A percentile compares a stretch with the other conserved stretches of the same genome.
These are phyloP conservation scores for Thermophis baileyi DNA, from an alignment of 2,113 vertebrate genomes.

Conservation along the genomic window DNA sequence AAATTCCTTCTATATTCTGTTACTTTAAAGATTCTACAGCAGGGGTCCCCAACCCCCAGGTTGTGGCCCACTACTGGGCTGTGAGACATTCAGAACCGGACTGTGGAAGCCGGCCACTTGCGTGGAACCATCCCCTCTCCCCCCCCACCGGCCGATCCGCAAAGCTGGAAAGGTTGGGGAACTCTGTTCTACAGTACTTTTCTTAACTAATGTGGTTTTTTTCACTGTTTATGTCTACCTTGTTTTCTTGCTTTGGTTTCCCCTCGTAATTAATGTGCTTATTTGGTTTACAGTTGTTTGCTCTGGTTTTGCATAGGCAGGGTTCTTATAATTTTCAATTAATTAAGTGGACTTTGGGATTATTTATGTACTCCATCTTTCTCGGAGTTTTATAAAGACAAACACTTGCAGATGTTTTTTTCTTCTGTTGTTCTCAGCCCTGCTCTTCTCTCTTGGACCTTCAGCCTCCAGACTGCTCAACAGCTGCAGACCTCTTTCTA, in stretches of 20 bases:
- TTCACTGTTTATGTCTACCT: not conserved
- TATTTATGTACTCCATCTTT: not conserved
- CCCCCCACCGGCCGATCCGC: accelerated
- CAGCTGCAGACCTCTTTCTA: not conserved
- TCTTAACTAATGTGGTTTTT: not conserved
- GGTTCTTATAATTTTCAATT: not conserved
- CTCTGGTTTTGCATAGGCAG: not conserved
- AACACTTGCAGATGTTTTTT: not conserved
- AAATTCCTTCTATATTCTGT: not conserved
- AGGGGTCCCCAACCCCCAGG: not conserved
- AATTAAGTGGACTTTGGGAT: not conserved
- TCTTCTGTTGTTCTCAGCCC: not conserved
- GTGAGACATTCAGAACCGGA: no score
- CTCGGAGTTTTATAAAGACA: not conserved
- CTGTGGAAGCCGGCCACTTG: not conserved
- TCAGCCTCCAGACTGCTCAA: not conserved
- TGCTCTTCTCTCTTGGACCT: not conserved
- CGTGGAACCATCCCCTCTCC: not conserved
- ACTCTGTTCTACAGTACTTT: not conserved
- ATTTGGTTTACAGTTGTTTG: not conserved
- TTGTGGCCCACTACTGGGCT: not conserved
- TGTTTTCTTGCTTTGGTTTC: not conserved
- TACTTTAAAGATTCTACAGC: not conserved
- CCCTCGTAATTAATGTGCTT: not conserved
- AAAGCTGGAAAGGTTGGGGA: not conserved